These are phyloP conservation scores for Pachydiplax longipennis DNA, from an alignment of 2,888 invertebrate species.

Conservation along the genomic window DNA sequence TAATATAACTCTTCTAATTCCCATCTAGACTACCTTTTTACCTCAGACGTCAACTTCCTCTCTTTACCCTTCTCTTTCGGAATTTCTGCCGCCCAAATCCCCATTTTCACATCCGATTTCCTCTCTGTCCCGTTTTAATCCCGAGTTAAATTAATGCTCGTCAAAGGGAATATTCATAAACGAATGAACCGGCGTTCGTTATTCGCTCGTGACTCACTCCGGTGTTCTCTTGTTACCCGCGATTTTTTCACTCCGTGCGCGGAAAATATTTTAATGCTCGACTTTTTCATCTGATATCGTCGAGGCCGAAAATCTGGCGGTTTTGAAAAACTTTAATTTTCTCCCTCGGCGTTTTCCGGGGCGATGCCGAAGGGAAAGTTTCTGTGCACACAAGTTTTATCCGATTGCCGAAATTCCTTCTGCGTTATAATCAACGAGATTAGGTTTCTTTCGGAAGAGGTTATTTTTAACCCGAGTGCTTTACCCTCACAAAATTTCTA, in stretches of 20 bases:
- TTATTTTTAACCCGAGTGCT: no score
- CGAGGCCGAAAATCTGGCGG: not conserved
- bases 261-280: not conserved
- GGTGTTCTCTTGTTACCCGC: not conserved
- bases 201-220: not conserved
- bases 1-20: not conserved
- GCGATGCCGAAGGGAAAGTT: no score
- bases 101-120: not conserved
- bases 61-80: not conserved
- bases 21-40: not conserved
- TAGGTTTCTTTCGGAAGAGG: no score
- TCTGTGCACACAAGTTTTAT: no score
- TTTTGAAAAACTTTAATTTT: not conserved
- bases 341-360: not conserved
- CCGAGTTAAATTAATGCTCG: not conserved
- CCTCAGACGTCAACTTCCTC: not conserved
- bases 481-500: no score
- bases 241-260: not conserved
- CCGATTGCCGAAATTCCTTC: no score
- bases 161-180: not conserved
- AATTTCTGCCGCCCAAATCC: not conserved
- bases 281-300: not conserved
- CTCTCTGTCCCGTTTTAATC: not conserved
- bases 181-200: not conserved
- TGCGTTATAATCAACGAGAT: no score